Conservation (phyloP, 2,797 vertebrate species). For the Typhlichthys subterraneus region DNA sequence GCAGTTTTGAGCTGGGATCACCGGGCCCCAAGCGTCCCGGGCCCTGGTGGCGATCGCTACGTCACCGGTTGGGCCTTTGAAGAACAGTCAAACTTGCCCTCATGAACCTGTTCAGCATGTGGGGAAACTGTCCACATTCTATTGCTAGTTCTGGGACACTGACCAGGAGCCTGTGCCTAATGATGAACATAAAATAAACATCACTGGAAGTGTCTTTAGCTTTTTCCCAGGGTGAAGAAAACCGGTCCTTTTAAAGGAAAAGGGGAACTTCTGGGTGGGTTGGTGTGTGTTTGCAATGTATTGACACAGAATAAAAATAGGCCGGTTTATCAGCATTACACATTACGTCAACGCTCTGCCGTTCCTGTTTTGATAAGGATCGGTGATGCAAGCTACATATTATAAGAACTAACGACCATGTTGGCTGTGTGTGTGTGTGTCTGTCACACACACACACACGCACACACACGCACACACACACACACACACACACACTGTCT, state of each 20-base stretch:
- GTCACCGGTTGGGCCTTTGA: too few species aligned
- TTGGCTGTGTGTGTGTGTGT: slow-evolving; percentile 14
- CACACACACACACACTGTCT: background rate
- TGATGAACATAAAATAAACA: too few species aligned
- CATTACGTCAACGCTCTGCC: slow-evolving; percentile 18
- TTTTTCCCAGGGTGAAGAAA: slow-evolving; percentile 44
- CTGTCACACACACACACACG: slow-evolving; percentile 11
- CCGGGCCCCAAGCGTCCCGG: too few species aligned
- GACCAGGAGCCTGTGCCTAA: too few species aligned
- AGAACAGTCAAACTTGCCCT: too few species aligned
- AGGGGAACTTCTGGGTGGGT: slow-evolving; percentile 39
- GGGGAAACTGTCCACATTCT: too few species aligned
- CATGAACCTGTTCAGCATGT: too few species aligned
- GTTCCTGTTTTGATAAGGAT: slow-evolving; percentile 56
- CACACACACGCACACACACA: slow-evolving; percentile 10
- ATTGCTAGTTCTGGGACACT: too few species aligned
- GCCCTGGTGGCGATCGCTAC: too few species aligned
- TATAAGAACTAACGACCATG: slow-evolving; percentile 54
- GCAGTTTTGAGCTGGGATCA: too few species aligned
- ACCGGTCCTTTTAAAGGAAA: slow-evolving; percentile 34
- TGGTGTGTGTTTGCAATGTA: slow-evolving; percentile 2
- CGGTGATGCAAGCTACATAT: slow-evolving; percentile 46
- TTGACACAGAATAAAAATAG: slow-evolving; percentile 57
- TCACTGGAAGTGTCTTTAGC: background rate
- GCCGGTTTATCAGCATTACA: slow-evolving; percentile 35